Evolutionary conservation across 2,113 vertebrate species (phyloP).

Genomic region (Tiliqua scincoides): DNA sequence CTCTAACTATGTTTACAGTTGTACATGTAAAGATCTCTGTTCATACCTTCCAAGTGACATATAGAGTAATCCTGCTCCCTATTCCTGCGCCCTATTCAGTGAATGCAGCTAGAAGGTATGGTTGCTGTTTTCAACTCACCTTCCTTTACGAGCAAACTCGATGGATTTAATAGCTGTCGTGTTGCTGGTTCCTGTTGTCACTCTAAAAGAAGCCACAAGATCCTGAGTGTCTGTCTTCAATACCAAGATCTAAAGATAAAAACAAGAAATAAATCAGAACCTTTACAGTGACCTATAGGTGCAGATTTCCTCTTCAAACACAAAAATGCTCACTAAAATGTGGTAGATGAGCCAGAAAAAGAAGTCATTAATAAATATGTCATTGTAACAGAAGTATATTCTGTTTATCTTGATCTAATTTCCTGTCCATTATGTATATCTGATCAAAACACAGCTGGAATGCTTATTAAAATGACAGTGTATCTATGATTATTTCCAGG

Average conservation of each 20-base stretch:
- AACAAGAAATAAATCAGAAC: constrained; percentile 42
- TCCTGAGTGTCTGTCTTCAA: constrained; percentile 96
- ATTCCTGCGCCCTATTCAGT: not conserved
- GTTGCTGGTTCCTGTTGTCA: constrained; percentile 98
- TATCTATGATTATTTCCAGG: too few relatives aligned
- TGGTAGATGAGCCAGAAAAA: not conserved
- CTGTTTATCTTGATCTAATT: not conserved
- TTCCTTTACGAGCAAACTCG: constrained; percentile 97
- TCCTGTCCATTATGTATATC: too few relatives aligned
- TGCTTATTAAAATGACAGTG: too few relatives aligned
- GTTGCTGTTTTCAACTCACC: constrained; percentile 75
- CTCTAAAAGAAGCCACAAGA: constrained; percentile 96
- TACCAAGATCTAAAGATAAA: constrained; percentile 89
- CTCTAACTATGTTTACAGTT: not conserved
- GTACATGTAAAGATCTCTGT: not conserved
- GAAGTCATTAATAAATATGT: not conserved
- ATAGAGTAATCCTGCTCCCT: too few relatives aligned
- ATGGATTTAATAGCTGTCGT: constrained; percentile 99
- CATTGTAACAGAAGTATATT: not conserved
- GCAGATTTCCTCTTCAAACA: too few relatives aligned
- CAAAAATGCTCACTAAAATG: not conserved
- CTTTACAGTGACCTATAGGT: too few relatives aligned
- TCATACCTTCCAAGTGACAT: too few relatives aligned
- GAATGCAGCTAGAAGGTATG: not conserved
- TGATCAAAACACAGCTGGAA: too few relatives aligned